Evolutionary conservation across 2,113 vertebrate genomes (phyloP).

Genomic region (Xerus inauris): DNA sequence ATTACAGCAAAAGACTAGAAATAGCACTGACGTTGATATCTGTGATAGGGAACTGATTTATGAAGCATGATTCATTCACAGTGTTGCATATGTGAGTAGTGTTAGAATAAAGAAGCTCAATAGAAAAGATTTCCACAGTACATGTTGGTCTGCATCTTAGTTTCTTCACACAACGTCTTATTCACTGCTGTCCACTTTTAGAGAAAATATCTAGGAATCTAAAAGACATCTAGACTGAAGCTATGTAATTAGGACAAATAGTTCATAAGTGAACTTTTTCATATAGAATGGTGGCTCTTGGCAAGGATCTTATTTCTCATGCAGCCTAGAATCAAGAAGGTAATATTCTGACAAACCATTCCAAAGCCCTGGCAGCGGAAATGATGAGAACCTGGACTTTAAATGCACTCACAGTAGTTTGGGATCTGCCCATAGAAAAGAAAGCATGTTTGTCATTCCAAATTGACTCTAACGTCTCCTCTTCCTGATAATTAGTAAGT

Average conservation of each 20-base stretch:
- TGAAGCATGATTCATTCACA: background rate
- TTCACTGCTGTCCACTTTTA: background rate
- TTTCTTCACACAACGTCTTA: background rate
- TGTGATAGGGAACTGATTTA: background rate
- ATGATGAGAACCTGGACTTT: background rate
- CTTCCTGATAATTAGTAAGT: background rate
- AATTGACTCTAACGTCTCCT: background rate
- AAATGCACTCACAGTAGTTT: background rate
- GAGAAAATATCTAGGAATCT: background rate
- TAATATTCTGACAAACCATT: slow-evolving; percentile 1
- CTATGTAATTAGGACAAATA: slow-evolving; percentile 36
- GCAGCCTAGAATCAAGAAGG: background rate
- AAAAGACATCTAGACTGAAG: background rate
- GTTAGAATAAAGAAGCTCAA: background rate
- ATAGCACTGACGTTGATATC: background rate
- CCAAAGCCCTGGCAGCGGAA: background rate
- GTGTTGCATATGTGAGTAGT: background rate
- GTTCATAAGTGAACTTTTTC: slow-evolving; percentile 54
- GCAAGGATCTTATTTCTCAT: slow-evolving; percentile 50
- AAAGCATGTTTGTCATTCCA: background rate
- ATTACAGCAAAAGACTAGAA: background rate
- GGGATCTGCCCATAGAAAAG: background rate
- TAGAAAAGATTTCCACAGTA: background rate
- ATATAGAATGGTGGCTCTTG: background rate
- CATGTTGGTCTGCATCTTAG: background rate